Evolutionary conservation across 2,888 invertebrate species (phyloP).

Genomic region (Geophilus truncorum): DNA sequence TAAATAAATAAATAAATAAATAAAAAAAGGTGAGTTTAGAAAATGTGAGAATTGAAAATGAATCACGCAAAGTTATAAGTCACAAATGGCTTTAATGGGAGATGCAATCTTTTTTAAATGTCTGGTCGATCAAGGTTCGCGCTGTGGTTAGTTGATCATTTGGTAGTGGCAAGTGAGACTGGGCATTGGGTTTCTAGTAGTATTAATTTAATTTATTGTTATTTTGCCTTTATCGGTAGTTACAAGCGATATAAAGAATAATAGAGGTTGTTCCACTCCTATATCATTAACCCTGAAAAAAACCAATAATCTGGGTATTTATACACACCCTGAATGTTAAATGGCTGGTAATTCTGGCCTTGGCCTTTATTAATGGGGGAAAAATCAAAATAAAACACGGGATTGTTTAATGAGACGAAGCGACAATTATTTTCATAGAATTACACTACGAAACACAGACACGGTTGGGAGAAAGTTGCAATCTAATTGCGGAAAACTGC

Average conservation of each 20-base stretch:
- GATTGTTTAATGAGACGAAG: too few relatives aligned
- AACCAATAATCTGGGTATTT: neutral
- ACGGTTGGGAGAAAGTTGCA: too few relatives aligned
- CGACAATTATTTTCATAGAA: too few relatives aligned
- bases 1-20: too few relatives aligned
- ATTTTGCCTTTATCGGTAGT: neutral
- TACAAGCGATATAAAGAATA: neutral
- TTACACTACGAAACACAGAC: too few relatives aligned
- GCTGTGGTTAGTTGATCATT: neutral
- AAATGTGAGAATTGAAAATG: conserved; percentile 1
- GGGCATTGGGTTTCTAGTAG: neutral
- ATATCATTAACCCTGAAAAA: neutral
- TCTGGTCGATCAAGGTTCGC: too few relatives aligned
- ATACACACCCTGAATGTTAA: neutral
- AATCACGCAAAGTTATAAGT: neutral
- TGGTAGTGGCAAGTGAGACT: neutral
- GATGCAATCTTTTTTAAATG: neutral
- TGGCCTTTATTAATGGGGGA: neutral
- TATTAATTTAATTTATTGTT: neutral
- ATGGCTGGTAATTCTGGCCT: neutral
- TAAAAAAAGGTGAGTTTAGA: neutral
- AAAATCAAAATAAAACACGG: neutral
- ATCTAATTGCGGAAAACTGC: too few relatives aligned
- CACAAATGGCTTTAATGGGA: neutral
- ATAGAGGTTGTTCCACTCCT: neutral